Percentiles rank a stretch among this genome's conserved stretches.
phyloP scores from a whole-genome alignment of 1,140 invertebrate genomes.

The Panulirus ornatus region DNA sequence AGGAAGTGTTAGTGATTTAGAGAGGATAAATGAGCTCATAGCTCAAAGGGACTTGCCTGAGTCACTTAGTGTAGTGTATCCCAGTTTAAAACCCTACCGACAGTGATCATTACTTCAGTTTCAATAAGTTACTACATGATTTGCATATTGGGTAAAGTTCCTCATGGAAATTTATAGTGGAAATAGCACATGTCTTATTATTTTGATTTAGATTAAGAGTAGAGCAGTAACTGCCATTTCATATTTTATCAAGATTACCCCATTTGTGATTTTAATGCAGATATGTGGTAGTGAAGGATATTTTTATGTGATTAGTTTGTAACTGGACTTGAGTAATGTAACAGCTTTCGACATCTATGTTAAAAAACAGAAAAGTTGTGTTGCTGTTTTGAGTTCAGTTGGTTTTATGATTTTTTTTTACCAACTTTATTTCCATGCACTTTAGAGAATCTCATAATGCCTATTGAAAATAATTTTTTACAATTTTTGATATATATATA shows the following conservation, averaged over 20 bases:
- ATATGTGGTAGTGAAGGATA: too few relatives aligned
- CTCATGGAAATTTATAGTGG: neutral
- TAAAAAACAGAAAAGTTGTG: neutral
- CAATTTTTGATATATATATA: too few relatives aligned
- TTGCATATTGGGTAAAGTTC: constrained; percentile 65
- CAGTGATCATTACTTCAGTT: constrained; percentile 55
- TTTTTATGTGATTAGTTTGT: too few relatives aligned
- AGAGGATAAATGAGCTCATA: constrained; percentile 36
- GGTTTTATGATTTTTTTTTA: neutral
- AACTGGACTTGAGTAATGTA: neutral
- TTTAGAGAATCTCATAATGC: neutral
- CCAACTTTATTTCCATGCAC: neutral
- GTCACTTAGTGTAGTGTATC: constrained; percentile 57
- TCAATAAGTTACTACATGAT: constrained; percentile 55
- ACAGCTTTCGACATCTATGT: neutral
- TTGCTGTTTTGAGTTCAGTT: neutral
- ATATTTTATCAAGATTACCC: too few relatives aligned
- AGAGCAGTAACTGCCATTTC: too few relatives aligned
- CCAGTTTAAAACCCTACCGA: constrained; percentile 54
- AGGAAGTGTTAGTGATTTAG: neutral
- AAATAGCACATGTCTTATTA: neutral
- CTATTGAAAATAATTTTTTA: neutral
- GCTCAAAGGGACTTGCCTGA: constrained; percentile 55
- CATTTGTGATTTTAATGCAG: too few relatives aligned
- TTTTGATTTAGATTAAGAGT: too few relatives aligned